phyloP scores from a whole-genome alignment of 2,797 vertebrate species.

The Rhincodon typus region DNA sequence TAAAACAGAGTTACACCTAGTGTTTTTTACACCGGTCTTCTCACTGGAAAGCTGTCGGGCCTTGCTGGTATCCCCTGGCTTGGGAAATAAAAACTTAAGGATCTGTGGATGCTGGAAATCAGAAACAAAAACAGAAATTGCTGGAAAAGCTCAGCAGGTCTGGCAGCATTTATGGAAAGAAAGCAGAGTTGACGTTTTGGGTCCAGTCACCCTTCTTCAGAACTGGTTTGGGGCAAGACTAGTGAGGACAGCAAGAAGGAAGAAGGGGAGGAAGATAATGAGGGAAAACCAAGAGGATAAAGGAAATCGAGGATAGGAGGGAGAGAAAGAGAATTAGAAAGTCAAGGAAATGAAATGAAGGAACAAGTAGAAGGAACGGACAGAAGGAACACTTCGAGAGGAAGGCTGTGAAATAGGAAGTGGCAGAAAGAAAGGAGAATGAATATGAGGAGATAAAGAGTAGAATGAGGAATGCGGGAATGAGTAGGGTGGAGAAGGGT shows the following conservation, averaged over 20 bases:
- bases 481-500: constrained; percentile 56
- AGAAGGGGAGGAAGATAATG: background rate
- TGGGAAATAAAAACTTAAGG: too few species aligned
- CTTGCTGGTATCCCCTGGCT: background rate
- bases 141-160: too few species aligned
- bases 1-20: constrained; percentile 21
- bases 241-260: background rate
- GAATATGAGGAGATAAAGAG: constrained; percentile 17
- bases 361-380: background rate
- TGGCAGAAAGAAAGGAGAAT: background rate
- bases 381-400: background rate
- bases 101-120: too few species aligned
- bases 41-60: too few species aligned
- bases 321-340: background rate
- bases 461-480: constrained; percentile 43
- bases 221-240: too few species aligned
- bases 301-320: background rate
- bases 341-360: background rate
- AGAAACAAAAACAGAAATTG: too few species aligned
- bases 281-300: background rate
- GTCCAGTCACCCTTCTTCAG: too few species aligned
- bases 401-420: background rate
- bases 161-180: too few species aligned
- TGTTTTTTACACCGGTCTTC: too few species aligned
- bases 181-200: too few species aligned